Evolutionary conservation across 2,888 invertebrate genomes (phyloP).

Genomic region (Cosmopolites sordidus): DNA sequence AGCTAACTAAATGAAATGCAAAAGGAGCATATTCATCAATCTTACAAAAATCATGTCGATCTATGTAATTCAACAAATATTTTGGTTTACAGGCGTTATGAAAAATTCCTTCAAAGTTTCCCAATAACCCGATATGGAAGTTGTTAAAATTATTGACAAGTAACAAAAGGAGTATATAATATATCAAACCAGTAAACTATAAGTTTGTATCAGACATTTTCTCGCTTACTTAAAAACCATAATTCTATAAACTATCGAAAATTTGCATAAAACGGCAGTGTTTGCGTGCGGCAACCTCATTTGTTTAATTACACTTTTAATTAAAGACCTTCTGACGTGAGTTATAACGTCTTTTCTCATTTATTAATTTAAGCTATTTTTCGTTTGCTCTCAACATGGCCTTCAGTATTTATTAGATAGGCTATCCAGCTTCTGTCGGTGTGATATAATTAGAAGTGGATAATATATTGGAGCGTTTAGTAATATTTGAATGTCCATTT

Average conservation of each 20-base stretch:
- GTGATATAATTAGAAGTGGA: not conserved
- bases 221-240: not conserved
- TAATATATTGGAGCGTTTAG: not conserved
- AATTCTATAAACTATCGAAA: not conserved
- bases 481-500: not conserved
- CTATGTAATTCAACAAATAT: too few relatives aligned
- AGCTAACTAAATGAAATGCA: too few relatives aligned
- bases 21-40: too few relatives aligned
- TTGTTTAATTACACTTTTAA: slow-evolving; percentile 38
- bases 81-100: too few relatives aligned
- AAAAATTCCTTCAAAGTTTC: too few relatives aligned
- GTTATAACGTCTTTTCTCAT: slow-evolving; percentile 19
- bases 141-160: too few relatives aligned
- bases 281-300: slow-evolving; percentile 38
- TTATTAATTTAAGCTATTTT: slow-evolving; percentile 8
- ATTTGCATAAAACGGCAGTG: slow-evolving; percentile 39
- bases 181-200: too few relatives aligned
- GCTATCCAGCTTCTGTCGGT: not conserved
- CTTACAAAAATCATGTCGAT: too few relatives aligned
- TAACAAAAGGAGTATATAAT: too few relatives aligned
- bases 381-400: not conserved
- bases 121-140: too few relatives aligned
- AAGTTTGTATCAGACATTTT: too few relatives aligned
- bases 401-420: too few relatives aligned
- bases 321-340: slow-evolving; percentile 32